Percentiles rank a stretch among this genome's conserved stretches.
phyloP scores from a whole-genome alignment of 2,113 vertebrate species.

The Psilopsiagon aurifrons region DNA sequence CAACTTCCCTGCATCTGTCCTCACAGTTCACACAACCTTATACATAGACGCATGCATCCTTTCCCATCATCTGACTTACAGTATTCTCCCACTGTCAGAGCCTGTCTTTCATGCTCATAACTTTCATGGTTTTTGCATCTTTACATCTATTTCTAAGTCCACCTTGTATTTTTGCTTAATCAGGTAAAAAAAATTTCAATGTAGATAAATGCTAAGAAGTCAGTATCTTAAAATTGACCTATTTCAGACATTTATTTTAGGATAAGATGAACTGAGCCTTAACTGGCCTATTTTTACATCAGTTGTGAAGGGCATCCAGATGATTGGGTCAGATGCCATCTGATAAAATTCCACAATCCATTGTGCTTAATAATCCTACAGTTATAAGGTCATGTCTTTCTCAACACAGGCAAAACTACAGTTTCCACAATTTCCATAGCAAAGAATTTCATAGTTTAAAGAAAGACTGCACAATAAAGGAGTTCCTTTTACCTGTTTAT shows the following conservation, averaged over 20 bases:
- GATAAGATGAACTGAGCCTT: neutral
- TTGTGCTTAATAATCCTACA: neutral
- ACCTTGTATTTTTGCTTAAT: neutral
- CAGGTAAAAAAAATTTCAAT: neutral
- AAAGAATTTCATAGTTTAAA: conserved; percentile 25
- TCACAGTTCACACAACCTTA: neutral
- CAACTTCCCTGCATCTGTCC: neutral
- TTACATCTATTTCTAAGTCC: neutral
- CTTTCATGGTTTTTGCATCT: neutral
- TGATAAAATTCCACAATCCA: neutral
- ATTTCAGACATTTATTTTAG: neutral
- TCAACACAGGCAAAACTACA: neutral
- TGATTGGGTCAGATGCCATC: neutral
- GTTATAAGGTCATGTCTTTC: neutral
- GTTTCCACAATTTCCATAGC: neutral
- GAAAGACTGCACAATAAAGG: neutral
- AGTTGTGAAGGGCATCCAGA: neutral
- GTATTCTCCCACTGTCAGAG: neutral
- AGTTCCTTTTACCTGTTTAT: conserved; percentile 18
- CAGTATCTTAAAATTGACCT: neutral
- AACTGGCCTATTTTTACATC: neutral
- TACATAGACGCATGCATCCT: neutral
- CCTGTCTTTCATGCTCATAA: neutral
- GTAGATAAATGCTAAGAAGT: neutral
- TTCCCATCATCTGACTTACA: neutral